Conservation (phyloP, 2,797 vertebrate species). For the Sebastiscus tertius region DNA sequence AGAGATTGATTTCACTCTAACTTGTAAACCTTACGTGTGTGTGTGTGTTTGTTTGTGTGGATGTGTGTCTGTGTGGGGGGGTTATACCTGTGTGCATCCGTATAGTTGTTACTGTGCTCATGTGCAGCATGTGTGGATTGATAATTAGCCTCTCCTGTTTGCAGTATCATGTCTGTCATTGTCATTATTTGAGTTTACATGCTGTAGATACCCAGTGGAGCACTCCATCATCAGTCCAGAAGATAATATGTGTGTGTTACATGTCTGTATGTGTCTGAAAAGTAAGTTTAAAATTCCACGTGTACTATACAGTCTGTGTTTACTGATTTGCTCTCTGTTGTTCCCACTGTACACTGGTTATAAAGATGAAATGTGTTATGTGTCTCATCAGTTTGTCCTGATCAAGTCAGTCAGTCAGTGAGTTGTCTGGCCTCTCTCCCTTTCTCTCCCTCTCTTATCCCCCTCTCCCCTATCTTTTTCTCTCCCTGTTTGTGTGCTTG, state of each 20-base stretch:
- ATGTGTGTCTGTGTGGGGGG: neutral
- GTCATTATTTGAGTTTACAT: conserved; percentile 12
- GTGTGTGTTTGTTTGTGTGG: neutral
- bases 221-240: neutral
- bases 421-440: conserved; percentile 74
- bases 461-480: conserved; percentile 58
- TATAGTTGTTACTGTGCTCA: neutral
- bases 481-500: conserved; percentile 60
- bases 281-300: conserved; percentile 4
- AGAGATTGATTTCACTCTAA: conserved; percentile 14
- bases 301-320: neutral
- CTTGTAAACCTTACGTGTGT: conserved; percentile 9
- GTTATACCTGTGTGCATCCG: neutral
- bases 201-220: neutral
- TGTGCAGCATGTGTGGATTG: conserved; percentile 9
- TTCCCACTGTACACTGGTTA: neutral
- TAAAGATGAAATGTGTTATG: conserved; percentile 28
- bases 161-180: neutral
- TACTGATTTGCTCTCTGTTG: neutral
- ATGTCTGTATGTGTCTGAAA: conserved; percentile 29
- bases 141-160: neutral
- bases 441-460: conserved; percentile 64
- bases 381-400: conserved; percentile 52
- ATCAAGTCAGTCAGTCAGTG: conserved; percentile 75
- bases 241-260: conserved; percentile 10